Conservation (phyloP, 2,797 vertebrate species). For the Chaunax sp. region DNA sequence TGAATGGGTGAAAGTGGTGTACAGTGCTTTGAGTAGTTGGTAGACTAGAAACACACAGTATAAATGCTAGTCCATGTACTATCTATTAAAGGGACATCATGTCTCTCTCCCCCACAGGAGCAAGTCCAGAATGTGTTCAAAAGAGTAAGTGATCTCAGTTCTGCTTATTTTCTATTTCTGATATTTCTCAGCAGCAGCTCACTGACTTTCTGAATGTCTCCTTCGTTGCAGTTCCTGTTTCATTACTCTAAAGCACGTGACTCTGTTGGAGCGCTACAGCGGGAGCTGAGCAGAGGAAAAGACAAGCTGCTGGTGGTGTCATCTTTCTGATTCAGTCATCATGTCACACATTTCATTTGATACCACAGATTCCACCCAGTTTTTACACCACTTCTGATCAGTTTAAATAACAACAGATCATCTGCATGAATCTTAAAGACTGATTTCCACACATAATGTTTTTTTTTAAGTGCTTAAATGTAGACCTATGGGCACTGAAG, state of each 20-base stretch:
- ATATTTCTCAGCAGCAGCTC: not conserved
- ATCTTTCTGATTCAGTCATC: not conserved
- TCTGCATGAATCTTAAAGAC: too few relatives aligned
- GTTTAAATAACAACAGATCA: not conserved
- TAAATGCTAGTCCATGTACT: not conserved
- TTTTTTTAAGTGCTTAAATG: too few relatives aligned
- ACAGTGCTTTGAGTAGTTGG: too few relatives aligned
- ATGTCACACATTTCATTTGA: not conserved
- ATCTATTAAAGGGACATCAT: conserved; percentile 4
- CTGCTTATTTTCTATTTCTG: not conserved
- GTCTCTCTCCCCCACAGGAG: conserved; percentile 65
- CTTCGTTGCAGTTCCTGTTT: conserved; percentile 82
- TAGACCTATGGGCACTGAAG: too few relatives aligned
- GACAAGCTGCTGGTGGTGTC: not conserved
- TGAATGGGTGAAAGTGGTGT: too few relatives aligned
- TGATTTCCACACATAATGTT: too few relatives aligned
- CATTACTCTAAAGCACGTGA: conserved; percentile 85
- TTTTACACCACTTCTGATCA: not conserved
- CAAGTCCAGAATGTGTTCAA: conserved; percentile 85
- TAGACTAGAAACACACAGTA: too few relatives aligned
- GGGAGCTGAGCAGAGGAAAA: conserved; percentile 64
- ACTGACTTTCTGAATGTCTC: not conserved
- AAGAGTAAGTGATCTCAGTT: conserved; percentile 71
- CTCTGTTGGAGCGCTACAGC: conserved; percentile 74
- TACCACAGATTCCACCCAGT: not conserved